These are phyloP conservation scores for Cottoperca gobio DNA, from an alignment of 2,797 vertebrate genomes.

Conservation along the genomic window DNA sequence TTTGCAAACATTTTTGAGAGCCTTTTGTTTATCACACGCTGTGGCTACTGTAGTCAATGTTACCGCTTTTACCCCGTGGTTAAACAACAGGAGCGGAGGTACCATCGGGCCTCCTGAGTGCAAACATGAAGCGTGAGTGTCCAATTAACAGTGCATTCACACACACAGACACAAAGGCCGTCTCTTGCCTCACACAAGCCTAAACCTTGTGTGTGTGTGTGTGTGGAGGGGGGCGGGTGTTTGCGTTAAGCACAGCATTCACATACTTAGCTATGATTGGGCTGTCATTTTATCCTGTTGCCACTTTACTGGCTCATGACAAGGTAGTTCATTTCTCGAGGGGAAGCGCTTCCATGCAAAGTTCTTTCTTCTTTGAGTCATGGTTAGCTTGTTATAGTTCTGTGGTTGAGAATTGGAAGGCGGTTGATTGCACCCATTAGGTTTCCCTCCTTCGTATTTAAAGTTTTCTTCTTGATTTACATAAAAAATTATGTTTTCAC, in stretches of 20 bases:
- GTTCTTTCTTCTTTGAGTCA: not conserved
- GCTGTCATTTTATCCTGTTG: not conserved
- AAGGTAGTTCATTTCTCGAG: not conserved
- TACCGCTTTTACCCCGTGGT: not conserved
- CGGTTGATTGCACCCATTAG: not conserved
- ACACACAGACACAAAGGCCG: no score
- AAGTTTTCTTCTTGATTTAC: no score
- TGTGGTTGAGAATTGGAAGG: not conserved
- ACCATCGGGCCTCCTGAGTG: not conserved
- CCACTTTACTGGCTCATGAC: no score
- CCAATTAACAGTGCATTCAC: not conserved
- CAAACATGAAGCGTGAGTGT: not conserved
- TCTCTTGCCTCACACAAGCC: no score
- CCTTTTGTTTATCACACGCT: not conserved
- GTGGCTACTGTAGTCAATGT: not conserved
- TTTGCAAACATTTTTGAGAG: not conserved
- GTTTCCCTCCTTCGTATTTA: no score
- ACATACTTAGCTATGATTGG: not conserved
- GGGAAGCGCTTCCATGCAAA: not conserved
- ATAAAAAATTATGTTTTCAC: no score
- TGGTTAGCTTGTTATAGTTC: no score
- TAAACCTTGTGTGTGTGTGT: no score
- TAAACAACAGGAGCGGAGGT: no score
- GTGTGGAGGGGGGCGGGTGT: no score
- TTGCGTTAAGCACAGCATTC: not conserved